Conservation (phyloP, 2,888 invertebrate species). For the Pediacus dermestoides region DNA sequence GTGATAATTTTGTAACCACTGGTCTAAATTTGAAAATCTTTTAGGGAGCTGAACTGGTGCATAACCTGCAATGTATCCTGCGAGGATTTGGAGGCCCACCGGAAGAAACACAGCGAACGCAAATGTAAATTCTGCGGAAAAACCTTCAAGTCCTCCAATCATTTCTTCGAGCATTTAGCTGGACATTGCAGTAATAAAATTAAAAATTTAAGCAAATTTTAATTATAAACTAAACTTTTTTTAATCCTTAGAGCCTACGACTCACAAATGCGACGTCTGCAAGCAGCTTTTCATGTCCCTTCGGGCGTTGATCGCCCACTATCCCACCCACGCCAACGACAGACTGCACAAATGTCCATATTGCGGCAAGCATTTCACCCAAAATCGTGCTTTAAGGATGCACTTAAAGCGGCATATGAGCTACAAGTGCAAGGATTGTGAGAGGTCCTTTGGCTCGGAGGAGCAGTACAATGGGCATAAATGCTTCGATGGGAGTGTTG, state of each 20-base stretch:
- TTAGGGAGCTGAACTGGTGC: conserved; percentile 2
- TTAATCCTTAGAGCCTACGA: too few relatives aligned
- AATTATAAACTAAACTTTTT: too few relatives aligned
- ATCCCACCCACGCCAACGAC: conserved; percentile 27
- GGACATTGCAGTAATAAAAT: conserved; percentile 39
- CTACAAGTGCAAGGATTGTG: conserved; percentile 13
- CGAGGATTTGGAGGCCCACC: not conserved
- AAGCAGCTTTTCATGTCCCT: conserved; percentile 32
- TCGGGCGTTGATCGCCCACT: conserved; percentile 33
- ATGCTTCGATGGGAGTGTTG: conserved; percentile 11
- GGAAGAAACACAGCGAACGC: conserved; percentile 7
- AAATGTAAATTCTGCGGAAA: conserved; percentile 40
- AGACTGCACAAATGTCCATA: conserved; percentile 27
- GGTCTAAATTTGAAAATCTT: too few relatives aligned
- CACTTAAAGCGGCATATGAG: conserved; percentile 25
- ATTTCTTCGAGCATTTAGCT: conserved; percentile 39
- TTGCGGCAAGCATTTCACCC: conserved; percentile 28
- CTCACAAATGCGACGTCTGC: conserved; percentile 33
- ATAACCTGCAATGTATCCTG: not conserved
- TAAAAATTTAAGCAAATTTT: too few relatives aligned
- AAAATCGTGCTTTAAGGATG: conserved; percentile 20
- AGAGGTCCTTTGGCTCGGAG: conserved; percentile 8
- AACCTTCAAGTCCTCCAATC: conserved; percentile 30
- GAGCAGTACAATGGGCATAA: conserved; percentile 11
- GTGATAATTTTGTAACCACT: too few relatives aligned